Conservation (phyloP, 2,113 vertebrate species). For the Mungos mungo region DNA sequence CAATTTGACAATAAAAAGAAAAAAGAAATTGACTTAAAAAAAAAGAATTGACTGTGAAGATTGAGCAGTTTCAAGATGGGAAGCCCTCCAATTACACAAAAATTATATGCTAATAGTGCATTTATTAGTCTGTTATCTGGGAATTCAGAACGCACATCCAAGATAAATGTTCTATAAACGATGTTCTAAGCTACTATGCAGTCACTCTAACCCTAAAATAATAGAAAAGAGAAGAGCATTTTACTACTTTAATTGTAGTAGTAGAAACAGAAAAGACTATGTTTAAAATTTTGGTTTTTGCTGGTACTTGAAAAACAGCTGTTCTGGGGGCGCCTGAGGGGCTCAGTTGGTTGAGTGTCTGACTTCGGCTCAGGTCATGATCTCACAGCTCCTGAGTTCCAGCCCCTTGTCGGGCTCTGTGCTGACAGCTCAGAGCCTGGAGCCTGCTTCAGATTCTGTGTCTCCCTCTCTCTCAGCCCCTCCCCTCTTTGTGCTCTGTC, state of each 20-base stretch:
- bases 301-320: neutral
- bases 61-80: neutral
- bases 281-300: neutral
- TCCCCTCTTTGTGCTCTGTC: too few relatives aligned
- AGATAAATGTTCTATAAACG: conserved; percentile 4
- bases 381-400: too few relatives aligned
- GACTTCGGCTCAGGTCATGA: too few relatives aligned
- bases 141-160: conserved; percentile 3
- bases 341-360: too few relatives aligned
- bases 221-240: neutral
- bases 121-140: neutral
- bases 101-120: neutral
- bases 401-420: too few relatives aligned
- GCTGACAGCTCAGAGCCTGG: too few relatives aligned
- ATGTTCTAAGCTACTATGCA: neutral
- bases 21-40: neutral
- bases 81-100: neutral
- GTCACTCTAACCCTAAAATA: neutral
- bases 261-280: neutral
- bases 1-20: too few relatives aligned
- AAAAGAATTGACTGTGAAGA: neutral
- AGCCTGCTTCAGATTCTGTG: too few relatives aligned
- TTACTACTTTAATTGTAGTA: neutral
- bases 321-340: neutral
- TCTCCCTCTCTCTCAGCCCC: too few relatives aligned